These are phyloP conservation scores for Chaenogobius annularis DNA, from an alignment of 2,113 vertebrate genomes.

Conservation along the genomic window DNA sequence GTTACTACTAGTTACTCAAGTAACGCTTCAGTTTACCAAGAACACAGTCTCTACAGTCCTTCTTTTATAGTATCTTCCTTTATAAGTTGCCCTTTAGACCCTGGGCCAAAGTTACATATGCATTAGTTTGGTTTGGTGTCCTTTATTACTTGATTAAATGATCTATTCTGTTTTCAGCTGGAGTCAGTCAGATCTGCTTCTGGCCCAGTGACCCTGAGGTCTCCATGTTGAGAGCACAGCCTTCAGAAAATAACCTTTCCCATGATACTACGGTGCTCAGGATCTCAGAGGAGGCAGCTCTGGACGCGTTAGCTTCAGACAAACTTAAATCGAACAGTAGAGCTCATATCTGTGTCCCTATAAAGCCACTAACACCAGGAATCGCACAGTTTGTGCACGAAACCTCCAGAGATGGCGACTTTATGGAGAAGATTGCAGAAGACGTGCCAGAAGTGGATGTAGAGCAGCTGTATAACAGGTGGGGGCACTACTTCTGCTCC, in stretches of 20 bases:
- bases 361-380: slow-evolving; percentile 83
- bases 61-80: no score
- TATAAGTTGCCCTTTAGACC: no score
- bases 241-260: neutral
- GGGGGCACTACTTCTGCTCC: neutral
- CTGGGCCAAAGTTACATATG: neutral
- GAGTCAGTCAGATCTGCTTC: slow-evolving; percentile 91
- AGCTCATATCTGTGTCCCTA: slow-evolving; percentile 84
- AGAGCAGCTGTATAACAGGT: slow-evolving; percentile 79
- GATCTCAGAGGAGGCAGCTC: slow-evolving; percentile 79
- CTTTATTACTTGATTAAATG: neutral
- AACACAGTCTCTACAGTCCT: no score
- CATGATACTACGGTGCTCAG: neutral
- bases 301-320: slow-evolving; percentile 87
- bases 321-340: slow-evolving; percentile 91
- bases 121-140: neutral
- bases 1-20: no score
- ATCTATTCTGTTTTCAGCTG: slow-evolving; percentile 77
- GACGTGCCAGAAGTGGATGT: slow-evolving; percentile 64
- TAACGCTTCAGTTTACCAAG: no score
- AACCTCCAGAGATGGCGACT: slow-evolving; percentile 86
- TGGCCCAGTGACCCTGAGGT: slow-evolving; percentile 95
- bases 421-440: slow-evolving; percentile 81
- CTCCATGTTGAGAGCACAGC: slow-evolving; percentile 73
- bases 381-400: slow-evolving; percentile 87